These are phyloP conservation scores for Muraenolepis orangiensis DNA, from an alignment of 2,797 vertebrate species.

Conservation along the genomic window DNA sequence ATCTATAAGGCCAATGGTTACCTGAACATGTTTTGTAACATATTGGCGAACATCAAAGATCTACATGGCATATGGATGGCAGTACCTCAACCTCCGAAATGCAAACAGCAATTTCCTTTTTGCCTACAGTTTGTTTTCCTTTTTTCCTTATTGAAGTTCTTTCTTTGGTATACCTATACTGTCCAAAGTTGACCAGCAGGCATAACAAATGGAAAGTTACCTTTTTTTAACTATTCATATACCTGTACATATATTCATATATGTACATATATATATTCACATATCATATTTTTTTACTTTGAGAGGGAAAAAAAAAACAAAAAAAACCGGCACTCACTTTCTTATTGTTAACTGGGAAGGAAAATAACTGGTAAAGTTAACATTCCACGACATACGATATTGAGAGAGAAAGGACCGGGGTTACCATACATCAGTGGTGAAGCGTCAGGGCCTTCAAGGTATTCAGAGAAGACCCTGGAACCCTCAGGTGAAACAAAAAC, in stretches of 20 bases:
- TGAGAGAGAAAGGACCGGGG: constrained; percentile 43
- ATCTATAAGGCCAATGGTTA: constrained; percentile 96
- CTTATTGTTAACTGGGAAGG: constrained; percentile 52
- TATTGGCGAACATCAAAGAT: constrained; percentile 81
- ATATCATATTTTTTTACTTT: constrained; percentile 24
- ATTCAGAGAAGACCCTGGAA: too few species aligned
- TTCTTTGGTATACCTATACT: constrained; percentile 80
- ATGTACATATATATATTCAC: too few species aligned
- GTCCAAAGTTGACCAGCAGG: constrained; percentile 73
- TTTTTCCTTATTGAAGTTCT: constrained; percentile 60
- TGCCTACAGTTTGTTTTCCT: constrained; percentile 39
- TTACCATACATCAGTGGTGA: too few species aligned
- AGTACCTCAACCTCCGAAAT: constrained; percentile 75
- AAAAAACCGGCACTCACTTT: constrained; percentile 49
- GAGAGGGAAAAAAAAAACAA: constrained; percentile 52
- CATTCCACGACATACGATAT: constrained; percentile 67
- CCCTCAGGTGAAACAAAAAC: too few species aligned
- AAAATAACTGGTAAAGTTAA: constrained; percentile 63
- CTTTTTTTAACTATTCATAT: constrained; percentile 11
- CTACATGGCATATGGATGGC: constrained; percentile 77
- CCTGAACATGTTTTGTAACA: constrained; percentile 89
- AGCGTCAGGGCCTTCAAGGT: too few species aligned
- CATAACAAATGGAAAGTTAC: constrained; percentile 56
- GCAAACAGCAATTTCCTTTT: constrained; percentile 54
- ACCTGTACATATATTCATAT: not conserved